Percentiles rank a stretch among this genome's conserved stretches.
Conservation (phyloP, 2,113 vertebrate genomes). For the Camelus dromedarius region DNA sequence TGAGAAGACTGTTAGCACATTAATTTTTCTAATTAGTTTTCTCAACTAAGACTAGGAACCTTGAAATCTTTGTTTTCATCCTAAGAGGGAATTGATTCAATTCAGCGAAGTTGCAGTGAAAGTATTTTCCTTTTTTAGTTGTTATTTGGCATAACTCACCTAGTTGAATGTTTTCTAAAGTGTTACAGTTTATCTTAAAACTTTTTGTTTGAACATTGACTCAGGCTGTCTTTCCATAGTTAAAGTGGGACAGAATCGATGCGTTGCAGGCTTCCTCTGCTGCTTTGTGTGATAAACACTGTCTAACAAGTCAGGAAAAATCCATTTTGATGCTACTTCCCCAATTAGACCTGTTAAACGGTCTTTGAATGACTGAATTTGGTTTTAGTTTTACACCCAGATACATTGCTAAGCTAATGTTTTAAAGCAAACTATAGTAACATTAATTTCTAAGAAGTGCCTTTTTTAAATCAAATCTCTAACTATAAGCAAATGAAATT, state of each 20-base stretch:
- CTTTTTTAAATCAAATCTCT: conserved; percentile 67
- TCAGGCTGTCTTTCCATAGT: conserved; percentile 71
- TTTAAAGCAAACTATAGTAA: conserved; percentile 68
- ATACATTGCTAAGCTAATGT: conserved; percentile 71
- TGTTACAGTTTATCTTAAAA: conserved; percentile 81
- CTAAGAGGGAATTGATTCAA: conserved; percentile 69
- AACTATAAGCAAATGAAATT: conserved; percentile 70
- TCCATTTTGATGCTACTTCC: conserved; percentile 83
- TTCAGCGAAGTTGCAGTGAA: conserved; percentile 70
- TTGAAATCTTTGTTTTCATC: conserved; percentile 40
- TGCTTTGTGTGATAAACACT: conserved; percentile 83
- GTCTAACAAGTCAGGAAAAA: conserved; percentile 85
- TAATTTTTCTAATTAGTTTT: conserved; percentile 64
- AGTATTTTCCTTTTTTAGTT: conserved; percentile 46
- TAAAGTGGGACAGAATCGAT: conserved; percentile 83
- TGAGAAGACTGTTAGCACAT: conserved; percentile 1
- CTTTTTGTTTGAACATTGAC: conserved; percentile 82
- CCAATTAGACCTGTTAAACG: conserved; percentile 84
- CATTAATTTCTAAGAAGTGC: conserved; percentile 70
- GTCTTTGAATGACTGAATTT: conserved; percentile 74
- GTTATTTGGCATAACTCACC: conserved; percentile 79
- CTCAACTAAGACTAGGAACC: background rate
- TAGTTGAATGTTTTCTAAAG: conserved; percentile 75
- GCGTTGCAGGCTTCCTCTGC: conserved; percentile 75
- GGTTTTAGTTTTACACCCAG: conserved; percentile 75